Evolutionary conservation across 2,113 vertebrate species (phyloP), one percentile per base, ranked within the genome.

Genomic region (Albula goreensis): DNA sequence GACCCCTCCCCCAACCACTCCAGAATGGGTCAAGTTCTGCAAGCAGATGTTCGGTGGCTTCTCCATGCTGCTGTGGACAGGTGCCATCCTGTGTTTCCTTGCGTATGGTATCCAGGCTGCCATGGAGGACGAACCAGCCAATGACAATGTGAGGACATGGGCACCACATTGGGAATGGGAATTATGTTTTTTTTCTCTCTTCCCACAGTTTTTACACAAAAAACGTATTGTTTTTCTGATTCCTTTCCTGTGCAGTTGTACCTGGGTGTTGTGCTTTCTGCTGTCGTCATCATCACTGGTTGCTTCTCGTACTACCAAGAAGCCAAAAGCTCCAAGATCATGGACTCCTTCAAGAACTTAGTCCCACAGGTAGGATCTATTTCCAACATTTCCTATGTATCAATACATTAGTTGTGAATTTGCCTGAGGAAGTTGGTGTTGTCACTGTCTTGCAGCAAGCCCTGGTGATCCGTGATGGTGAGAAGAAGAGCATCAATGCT

Each of bases 301-400:
- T 99, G 98, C 83, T 99, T 99, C 95, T 99, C 98, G 13, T 99
- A 99, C 88, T 99, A 99, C 90, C 98, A 99, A 96, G 98, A 99
- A 90, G 98, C 98, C 41, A 99, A 99, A 92, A 99, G 98, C 93
- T 99, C 98, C 12, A 99, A 98, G 93, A 99, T 99, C 93, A 99
- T 99, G 97, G 98, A 99, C 81, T 99, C 98, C 85, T 99, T 99
- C 95, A 99, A 98, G 92, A 99, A 99, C 92, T 95, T 99, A 95
- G 97, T 99, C 82, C 98, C 98, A 88, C 98, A 99, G 97, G 98
- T 99, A 94, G 31, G 48, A 52, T 15, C 1, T 50, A 9, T 41
- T 41, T 52, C 22, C 5, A 31, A 63, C 17, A 49, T 53, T 50
- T 50, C 2, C 57, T 0, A 4, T 2, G 8, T 50, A 4, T 66